A percentile compares a stretch with the other conserved stretches of the same genome.
Conservation (phyloP, 2,797 vertebrate species). For the Muscicapa striata region DNA sequence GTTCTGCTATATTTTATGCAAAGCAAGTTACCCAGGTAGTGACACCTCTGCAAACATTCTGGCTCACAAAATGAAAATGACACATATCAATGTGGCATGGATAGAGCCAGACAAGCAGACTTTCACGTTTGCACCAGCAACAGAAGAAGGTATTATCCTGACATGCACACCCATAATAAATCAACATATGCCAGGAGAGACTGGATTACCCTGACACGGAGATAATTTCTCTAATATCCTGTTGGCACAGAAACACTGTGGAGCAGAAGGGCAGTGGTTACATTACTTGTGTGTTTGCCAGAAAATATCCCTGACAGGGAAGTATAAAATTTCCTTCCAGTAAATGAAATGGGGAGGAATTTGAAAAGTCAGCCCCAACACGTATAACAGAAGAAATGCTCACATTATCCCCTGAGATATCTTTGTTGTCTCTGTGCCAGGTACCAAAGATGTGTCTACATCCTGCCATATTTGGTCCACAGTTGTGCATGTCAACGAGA, state of each 20-base stretch:
- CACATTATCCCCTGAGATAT: neutral
- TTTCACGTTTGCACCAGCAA: neutral
- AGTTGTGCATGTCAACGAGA: neutral
- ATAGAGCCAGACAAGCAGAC: neutral
- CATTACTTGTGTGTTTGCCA: neutral
- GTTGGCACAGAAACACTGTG: neutral
- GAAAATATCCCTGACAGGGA: neutral
- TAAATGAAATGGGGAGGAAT: neutral
- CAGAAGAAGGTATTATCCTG: neutral
- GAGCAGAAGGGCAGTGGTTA: no score
- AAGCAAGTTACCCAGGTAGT: neutral
- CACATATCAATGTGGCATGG: no score
- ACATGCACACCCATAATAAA: neutral
- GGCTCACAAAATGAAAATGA: neutral
- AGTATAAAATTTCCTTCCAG: neutral
- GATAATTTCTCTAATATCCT: neutral
- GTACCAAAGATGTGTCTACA: neutral
- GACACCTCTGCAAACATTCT: neutral
- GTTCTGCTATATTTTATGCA: neutral
- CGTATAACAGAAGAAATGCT: neutral
- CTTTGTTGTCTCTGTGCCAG: neutral
- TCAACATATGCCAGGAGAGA: neutral
- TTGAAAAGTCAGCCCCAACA: neutral
- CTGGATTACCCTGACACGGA: neutral
- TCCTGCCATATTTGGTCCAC: neutral